A percentile compares a stretch with the other conserved stretches of the same genome.
Conservation (phyloP, 2,888 invertebrate genomes). For the Aspidiotus destructor region DNA sequence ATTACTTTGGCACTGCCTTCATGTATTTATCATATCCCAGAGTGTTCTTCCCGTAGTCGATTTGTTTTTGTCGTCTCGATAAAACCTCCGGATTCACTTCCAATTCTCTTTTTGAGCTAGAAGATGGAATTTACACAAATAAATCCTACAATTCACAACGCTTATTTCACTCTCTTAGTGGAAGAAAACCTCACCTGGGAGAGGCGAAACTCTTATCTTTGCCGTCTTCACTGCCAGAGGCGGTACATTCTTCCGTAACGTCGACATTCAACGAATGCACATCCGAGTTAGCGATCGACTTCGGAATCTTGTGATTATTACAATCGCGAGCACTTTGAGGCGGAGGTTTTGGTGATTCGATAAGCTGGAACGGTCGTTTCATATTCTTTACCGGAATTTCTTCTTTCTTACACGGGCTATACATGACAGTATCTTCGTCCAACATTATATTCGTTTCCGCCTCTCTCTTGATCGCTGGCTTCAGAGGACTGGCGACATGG, state of each 20-base stretch:
- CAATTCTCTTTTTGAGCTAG: constrained; percentile 28
- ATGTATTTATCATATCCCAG: constrained; percentile 70
- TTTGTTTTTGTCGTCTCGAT: constrained; percentile 77
- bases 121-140: constrained; percentile 2
- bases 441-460: constrained; percentile 14
- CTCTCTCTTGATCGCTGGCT: constrained; percentile 7
- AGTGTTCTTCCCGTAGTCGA: constrained; percentile 91
- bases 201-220: constrained; percentile 1
- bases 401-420: constrained; percentile 20
- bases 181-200: constrained; percentile 9
- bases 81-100: constrained; percentile 66
- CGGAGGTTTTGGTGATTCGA: constrained; percentile 13
- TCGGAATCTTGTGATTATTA: constrained; percentile 20
- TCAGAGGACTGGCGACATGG: constrained; percentile 31
- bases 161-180: neutral
- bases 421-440: constrained; percentile 29
- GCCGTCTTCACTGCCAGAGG: neutral
- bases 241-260: neutral
- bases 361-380: constrained; percentile 22
- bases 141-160: neutral
- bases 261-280: constrained; percentile 10
- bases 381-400: constrained; percentile 14
- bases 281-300: constrained; percentile 13
- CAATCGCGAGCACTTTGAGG: constrained; percentile 6
- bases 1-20: constrained; percentile 56